Conservation (phyloP, 2,797 vertebrate genomes). For the Epinephelus awoara region DNA sequence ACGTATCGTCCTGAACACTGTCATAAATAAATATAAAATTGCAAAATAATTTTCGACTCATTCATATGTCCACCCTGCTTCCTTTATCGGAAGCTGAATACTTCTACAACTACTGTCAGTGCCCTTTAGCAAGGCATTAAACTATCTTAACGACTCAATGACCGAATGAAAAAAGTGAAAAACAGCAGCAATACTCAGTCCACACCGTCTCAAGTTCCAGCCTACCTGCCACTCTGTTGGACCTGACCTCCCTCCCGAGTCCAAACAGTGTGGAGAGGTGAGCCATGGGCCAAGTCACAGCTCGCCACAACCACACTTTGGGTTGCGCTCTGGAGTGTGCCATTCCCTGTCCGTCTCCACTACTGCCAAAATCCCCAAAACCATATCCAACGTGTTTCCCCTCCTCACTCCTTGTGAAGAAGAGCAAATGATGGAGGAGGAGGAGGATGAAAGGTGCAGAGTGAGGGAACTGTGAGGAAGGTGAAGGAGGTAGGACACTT, state of each 20-base stretch:
- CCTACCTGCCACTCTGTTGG: slow-evolving; percentile 69
- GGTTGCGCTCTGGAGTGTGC: slow-evolving; percentile 33
- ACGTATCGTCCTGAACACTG: background rate
- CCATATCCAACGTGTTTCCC: slow-evolving; percentile 1
- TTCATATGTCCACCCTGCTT: background rate
- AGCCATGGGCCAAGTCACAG: slow-evolving; percentile 46
- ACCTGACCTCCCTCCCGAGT: slow-evolving; percentile 13
- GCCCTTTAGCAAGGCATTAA: slow-evolving; percentile 12
- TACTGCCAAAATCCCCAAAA: slow-evolving; percentile 12
- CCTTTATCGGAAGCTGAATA: background rate
- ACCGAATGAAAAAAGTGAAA: background rate
- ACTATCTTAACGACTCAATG: background rate
- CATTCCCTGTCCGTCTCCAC: slow-evolving; percentile 48
- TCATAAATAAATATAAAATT: background rate
- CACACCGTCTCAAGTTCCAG: background rate
- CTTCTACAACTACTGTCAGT: background rate
- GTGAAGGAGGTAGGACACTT: slow-evolving; percentile 21
- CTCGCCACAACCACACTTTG: slow-evolving; percentile 62
- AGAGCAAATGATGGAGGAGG: slow-evolving; percentile 22
- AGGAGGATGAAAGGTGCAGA: slow-evolving; percentile 31
- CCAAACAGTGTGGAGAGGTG: slow-evolving; percentile 59
- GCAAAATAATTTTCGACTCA: background rate
- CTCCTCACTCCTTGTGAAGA: slow-evolving; percentile 29
- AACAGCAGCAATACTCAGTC: background rate
- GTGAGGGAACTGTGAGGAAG: slow-evolving; percentile 19